Base-by-base conservation (phyloP, 2,888 invertebrate species). In the Pomacea canaliculata region DNA sequence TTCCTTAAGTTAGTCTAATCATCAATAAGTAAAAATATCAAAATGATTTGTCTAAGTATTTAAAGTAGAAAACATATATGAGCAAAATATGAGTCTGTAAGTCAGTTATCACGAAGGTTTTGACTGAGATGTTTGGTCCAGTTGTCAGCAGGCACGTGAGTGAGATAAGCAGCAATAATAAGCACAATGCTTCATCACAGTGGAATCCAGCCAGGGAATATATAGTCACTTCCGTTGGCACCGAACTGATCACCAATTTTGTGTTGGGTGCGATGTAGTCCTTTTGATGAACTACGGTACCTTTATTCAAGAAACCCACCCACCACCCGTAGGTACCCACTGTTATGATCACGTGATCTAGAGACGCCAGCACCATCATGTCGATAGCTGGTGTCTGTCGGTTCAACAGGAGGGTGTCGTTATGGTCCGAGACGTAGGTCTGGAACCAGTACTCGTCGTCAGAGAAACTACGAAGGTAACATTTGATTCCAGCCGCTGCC, bases 291-390 rank as follows among this genome's bases (percentile, higher is more conserved):
- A 82, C 77, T 0, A 80, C 79, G 18, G 76, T 80, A 5, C 84
- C 84, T 7, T n/a, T 46, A 19, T 80, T 79, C 60, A 84, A 76
- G 79, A 80, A 84, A 1, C 79, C 81, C 13, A 80, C 79, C 84
- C 84, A 84, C 84, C 85, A 86, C 60, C 63, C 63, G 71, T 81
- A 85, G 7, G 85, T 82, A 0, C 86, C 86, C 9, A 84, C 83
- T 7, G 84, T 82, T 60, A 80, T 83, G 16, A 86, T 85, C 13
- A 80, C 79, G 73, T 86, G 86, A 68, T 84, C 80, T 76, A 84
- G 83, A 49, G 79, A 71, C 12, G 83, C 69, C 12, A 86, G 75
- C 18, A 84, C 46, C 0, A 85, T 83, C 48, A 86, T 51, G 68
- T 84, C 84, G 8, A 83, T 72, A 37, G 71, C 82, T 12, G 82